These are phyloP conservation scores for Drosophila nannoptera DNA, from an alignment of 1,140 invertebrate species.

Conservation along the genomic window DNA sequence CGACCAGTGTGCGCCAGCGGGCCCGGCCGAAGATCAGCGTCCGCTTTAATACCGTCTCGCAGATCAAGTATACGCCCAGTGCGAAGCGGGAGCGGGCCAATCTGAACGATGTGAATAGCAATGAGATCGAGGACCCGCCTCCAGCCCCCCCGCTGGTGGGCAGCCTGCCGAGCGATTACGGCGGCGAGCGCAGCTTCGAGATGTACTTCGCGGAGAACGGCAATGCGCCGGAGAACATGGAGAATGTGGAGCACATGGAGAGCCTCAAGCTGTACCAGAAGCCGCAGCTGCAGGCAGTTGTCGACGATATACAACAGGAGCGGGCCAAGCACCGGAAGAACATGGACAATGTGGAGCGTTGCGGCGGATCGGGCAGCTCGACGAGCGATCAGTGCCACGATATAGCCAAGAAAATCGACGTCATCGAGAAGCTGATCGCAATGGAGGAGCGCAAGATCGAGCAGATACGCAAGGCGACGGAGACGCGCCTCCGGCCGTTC, in stretches of 20 bases:
- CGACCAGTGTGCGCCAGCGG: constrained; percentile 72
- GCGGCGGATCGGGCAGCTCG: constrained; percentile 31
- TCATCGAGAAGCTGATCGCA: constrained; percentile 84
- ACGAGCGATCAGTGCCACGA: constrained; percentile 78
- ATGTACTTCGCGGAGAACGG: constrained; percentile 82
- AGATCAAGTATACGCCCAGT: constrained; percentile 76
- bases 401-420: constrained; percentile 84
- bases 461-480: constrained; percentile 82
- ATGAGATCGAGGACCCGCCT: constrained; percentile 18
- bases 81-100: constrained; percentile 45
- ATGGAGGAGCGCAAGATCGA: constrained; percentile 84
- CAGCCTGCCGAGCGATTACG: constrained; percentile 65
- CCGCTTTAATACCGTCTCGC: constrained; percentile 80
- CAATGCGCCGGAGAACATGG: constrained; percentile 80
- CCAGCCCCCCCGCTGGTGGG: constrained; percentile 45
- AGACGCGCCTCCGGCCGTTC: constrained; percentile 81
- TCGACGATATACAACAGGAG: constrained; percentile 75
- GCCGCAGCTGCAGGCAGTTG: constrained; percentile 75
- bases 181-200: constrained; percentile 81
- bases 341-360: constrained; percentile 60
- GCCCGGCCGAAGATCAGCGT: constrained; percentile 78
- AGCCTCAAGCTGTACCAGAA: constrained; percentile 81
- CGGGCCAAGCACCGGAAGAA: constrained; percentile 70
- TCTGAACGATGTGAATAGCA: constrained; percentile 40
- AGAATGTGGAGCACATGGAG: constrained; percentile 80